phyloP scores from a whole-genome alignment of 2,888 invertebrate species.

The Tromatobia lineatoria region DNA sequence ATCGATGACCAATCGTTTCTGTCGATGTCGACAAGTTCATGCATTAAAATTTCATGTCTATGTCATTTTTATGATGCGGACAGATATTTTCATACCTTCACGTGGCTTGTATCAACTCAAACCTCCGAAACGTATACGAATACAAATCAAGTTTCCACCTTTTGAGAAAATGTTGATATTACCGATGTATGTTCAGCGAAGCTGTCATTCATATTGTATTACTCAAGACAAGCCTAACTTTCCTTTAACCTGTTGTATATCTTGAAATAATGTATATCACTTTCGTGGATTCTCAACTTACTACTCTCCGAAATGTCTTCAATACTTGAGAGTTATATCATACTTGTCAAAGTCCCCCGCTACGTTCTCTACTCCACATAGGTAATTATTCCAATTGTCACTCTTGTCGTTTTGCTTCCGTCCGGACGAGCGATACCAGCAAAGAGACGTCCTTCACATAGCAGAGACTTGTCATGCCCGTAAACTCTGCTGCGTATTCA shows the following conservation, averaged over 20 bases:
- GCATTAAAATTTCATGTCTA: too few relatives aligned
- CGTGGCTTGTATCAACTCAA: neutral
- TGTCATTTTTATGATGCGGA: too few relatives aligned
- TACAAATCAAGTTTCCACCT: neutral
- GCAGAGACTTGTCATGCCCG: conserved; percentile 69
- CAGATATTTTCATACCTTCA: neutral
- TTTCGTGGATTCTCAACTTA: neutral
- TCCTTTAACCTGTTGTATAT: neutral
- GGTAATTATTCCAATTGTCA: conserved; percentile 67
- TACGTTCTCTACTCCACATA: conserved; percentile 38
- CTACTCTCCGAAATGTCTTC: conserved; percentile 6
- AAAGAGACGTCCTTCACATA: conserved; percentile 44
- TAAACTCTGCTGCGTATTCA: conserved; percentile 61
- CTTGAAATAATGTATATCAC: neutral
- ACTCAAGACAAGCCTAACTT: neutral
- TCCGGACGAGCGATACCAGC: conserved; percentile 54
- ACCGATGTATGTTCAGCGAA: neutral
- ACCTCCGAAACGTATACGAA: neutral
- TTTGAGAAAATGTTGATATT: too few relatives aligned
- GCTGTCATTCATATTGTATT: neutral
- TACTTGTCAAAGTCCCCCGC: conserved; percentile 50
- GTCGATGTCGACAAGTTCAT: too few relatives aligned
- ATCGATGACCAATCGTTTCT: too few relatives aligned
- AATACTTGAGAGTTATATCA: conserved; percentile 53
- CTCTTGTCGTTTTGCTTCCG: conserved; percentile 31